Base-by-base conservation (phyloP, 2,888 invertebrate genomes). In the Temnothorax rugatulus region DNA sequence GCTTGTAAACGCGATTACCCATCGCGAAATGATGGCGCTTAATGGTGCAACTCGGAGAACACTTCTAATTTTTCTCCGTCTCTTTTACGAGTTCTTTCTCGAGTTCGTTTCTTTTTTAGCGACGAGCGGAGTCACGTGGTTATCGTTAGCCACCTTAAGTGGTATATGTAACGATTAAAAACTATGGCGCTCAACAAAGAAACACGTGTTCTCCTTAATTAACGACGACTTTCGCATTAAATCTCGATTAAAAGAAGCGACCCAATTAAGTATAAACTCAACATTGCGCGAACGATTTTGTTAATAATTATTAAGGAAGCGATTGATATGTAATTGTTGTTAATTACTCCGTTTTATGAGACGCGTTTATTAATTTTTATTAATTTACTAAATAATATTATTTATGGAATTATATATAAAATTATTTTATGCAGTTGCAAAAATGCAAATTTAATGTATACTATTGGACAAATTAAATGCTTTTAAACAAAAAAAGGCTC, bases 1-100 rank as follows among this genome's bases (percentile, higher is more conserved):
- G 52, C 50, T 76, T 63, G 64, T 64, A 64, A 76, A 64, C 11
- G 52, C 64, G 50, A 52, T 76, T 64, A 52, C 64, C 25, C 38
- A 52, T 64, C 38, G 5, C 50, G 38, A 64, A 64, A 76, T 52
- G 34, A n/a, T 52, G 38, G 38, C 61, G 5, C 21, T 21, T 76
- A 64, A 64, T 76, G 76, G 38, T n/a, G 15, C 75, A 38, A 47
- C 38, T 52, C 13, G 50, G 7, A 52, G 64, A 76, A 64, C 50
- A 25, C 8, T 34, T 34, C 34, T 21, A 50, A 50, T 64, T 76
- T 29, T 74, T 52, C 18, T 52, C 18, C 7, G 21, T 15, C 21
- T 52, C 8, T 64, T 76, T 77, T 64, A 66, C n/a, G 54, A 77
- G 13, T 54, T 25, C 15, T 44, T 9, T 34, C 41, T 66, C 38